These are phyloP conservation scores for Ichneumon xanthorius DNA, from an alignment of 2,888 invertebrate species.

Conservation along the genomic window DNA sequence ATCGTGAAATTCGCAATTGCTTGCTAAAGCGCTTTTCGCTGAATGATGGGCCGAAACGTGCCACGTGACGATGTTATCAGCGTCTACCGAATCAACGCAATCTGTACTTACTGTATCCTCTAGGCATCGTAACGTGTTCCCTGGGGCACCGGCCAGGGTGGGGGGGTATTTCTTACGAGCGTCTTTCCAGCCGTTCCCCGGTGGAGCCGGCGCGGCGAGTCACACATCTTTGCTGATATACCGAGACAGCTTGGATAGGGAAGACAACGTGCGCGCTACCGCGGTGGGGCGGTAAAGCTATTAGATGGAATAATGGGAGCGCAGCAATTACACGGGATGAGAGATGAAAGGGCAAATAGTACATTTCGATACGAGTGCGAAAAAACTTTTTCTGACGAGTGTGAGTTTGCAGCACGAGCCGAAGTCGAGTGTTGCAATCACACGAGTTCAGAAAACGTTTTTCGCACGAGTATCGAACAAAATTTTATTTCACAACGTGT, in stretches of 20 bases:
- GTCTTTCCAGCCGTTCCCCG: slow-evolving; percentile 23
- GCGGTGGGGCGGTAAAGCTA: slow-evolving; percentile 30
- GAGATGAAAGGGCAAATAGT: background rate
- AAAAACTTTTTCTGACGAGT: too few relatives aligned
- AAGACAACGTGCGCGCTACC: slow-evolving; percentile 45
- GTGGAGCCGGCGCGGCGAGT: background rate
- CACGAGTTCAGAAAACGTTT: too few relatives aligned
- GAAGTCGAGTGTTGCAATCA: too few relatives aligned
- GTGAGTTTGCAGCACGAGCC: too few relatives aligned
- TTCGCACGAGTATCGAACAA: too few relatives aligned
- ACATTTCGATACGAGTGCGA: too few relatives aligned
- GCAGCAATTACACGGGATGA: slow-evolving; percentile 28
- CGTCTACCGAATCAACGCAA: slow-evolving; percentile 35
- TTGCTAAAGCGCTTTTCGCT: background rate
- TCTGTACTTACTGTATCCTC: slow-evolving; percentile 27
- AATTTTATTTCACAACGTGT: too few relatives aligned
- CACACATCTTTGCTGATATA: slow-evolving; percentile 16
- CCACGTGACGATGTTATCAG: slow-evolving; percentile 34
- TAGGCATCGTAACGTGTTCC: slow-evolving; percentile 38
- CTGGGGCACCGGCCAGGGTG: slow-evolving; percentile 8
- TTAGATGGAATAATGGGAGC: slow-evolving; percentile 46
- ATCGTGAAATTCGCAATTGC: slow-evolving; percentile 17
- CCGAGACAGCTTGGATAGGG: slow-evolving; percentile 41
- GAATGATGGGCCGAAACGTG: background rate
- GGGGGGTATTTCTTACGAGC: slow-evolving; percentile 42